Evolutionary conservation across 2,888 invertebrate species (phyloP), one percentile per base, ranked within the genome.

Genomic region (Reticulitermes lucifugus): DNA sequence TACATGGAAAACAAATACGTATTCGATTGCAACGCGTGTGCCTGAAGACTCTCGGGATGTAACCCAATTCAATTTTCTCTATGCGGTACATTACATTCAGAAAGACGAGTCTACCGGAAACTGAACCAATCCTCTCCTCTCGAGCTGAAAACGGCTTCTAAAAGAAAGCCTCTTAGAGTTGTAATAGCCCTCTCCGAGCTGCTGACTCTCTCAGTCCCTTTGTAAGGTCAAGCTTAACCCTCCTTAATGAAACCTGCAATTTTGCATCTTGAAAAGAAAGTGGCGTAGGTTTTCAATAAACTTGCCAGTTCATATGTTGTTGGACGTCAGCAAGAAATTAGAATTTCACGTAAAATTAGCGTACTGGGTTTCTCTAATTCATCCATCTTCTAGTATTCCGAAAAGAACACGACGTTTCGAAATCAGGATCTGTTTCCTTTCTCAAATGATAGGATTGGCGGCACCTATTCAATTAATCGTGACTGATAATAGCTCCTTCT

Each of bases 61-160:
- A 65, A 35, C 25, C 65, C 65, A 65, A n/a, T 65, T 65, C 65
- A n/a, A 65, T 65, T 65, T 25, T n/a, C n/a, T n/a, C n/a, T 65
- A n/a, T n/a, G 25, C 12, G n/a, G 65, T 65, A n/a, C 65, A n/a
- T 25, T 65, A 14, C 65, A 65, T 65, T 65, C 65, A 65, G 9
- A 25, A 65, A 65, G 65, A n/a, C n/a, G 65, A 65, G n/a, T 65
- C 25, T 10, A n/a, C 65, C 12, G 65, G 65, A 65, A 65, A 12
- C n/a, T 55, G 55, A 55, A 55, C 55, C 55, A 4, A 55, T 55
- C 65, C 14, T 25, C 12, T 65, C 65, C 25, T 65, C 14, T n/a
- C 65, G 65, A 65, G 65, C 65, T 10, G 65, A 65, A 65, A 65
- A 65, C 65, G 65, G 65, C 25, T 65, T 65, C 25, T 25, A n/a